These are phyloP conservation scores for Leptocoma aspasia DNA, from an alignment of 2,113 vertebrate species.

Conservation along the genomic window DNA sequence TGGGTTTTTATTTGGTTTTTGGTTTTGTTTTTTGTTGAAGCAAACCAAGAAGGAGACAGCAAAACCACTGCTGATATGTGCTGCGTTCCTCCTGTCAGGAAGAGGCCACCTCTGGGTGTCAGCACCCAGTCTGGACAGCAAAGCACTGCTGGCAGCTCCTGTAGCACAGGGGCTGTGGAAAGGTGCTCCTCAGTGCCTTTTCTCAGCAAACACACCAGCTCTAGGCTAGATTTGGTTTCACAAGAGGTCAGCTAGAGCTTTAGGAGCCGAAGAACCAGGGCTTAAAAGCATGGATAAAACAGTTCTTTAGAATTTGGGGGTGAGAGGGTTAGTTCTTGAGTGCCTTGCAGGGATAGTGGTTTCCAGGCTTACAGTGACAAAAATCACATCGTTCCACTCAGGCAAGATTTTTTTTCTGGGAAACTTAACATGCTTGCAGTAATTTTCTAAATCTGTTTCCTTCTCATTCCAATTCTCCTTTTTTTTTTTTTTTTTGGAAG, in stretches of 20 bases:
- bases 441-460: background rate
- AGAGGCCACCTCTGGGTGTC: background rate
- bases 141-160: background rate
- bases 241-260: background rate
- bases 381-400: background rate
- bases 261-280: background rate
- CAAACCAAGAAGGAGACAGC: background rate
- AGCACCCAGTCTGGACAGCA: background rate
- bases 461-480: background rate
- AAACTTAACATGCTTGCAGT: background rate
- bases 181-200: background rate
- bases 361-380: background rate
- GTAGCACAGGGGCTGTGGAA: accelerated
- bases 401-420: background rate
- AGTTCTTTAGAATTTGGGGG: background rate
- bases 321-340: background rate
- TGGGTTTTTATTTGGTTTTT: too few species aligned
- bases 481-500: background rate
- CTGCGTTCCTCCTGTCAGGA: background rate
- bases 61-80: background rate
- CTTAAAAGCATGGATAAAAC: background rate
- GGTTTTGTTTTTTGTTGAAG: too few species aligned
- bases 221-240: background rate
- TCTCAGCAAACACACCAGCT: background rate
- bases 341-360: background rate